Conservation (phyloP, 2,797 vertebrate species). For the Ara ararauna region DNA sequence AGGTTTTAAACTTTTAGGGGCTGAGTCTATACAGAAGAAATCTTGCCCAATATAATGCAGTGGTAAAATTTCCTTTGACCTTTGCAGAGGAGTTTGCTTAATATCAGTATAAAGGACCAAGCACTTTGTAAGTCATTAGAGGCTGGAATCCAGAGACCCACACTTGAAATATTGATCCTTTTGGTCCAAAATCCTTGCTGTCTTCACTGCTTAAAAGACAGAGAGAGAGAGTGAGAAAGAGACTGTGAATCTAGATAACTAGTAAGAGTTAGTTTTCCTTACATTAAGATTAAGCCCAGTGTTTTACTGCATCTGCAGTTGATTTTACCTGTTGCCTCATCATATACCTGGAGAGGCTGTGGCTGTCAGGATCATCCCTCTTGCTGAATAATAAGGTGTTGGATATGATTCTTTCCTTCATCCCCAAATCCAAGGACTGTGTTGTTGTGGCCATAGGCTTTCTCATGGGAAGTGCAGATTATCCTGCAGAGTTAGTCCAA, state of each 20-base stretch:
- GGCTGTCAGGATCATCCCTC: neutral
- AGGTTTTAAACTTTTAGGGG: neutral
- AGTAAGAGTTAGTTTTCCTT: neutral
- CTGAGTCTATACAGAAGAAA: neutral
- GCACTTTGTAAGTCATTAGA: neutral
- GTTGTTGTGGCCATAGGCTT: neutral
- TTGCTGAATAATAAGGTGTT: neutral
- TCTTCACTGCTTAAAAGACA: neutral
- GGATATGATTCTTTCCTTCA: neutral
- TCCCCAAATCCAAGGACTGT: neutral
- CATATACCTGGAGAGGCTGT: neutral
- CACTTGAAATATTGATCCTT: constrained; percentile 4
- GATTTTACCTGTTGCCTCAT: neutral
- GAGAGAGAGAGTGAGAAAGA: neutral
- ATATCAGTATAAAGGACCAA: neutral
- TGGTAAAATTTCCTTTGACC: neutral
- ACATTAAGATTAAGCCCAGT: neutral
- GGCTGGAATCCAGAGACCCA: neutral
- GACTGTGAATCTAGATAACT: neutral
- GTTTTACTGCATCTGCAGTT: neutral
- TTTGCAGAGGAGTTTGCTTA: constrained; percentile 28
- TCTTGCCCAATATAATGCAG: neutral
- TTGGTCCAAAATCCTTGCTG: neutral
- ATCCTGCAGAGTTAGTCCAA: neutral
- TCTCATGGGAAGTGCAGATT: neutral